phyloP scores from a whole-genome alignment of 2,888 invertebrate species.

The Trissolcus japonicus region DNA sequence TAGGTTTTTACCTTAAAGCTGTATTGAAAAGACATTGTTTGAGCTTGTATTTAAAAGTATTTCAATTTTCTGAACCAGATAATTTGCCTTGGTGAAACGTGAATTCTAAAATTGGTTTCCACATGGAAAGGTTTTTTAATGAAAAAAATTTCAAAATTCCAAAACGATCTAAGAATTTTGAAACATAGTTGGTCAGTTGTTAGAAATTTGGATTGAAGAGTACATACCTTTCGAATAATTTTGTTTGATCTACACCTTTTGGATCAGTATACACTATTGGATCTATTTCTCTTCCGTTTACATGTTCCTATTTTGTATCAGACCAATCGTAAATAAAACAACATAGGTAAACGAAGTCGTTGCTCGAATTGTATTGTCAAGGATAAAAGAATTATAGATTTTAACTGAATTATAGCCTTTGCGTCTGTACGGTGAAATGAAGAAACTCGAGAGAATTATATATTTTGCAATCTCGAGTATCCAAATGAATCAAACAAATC shows the following conservation, averaged over 20 bases:
- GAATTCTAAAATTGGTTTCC: too few relatives aligned
- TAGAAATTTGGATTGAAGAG: not conserved
- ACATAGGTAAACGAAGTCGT: constrained; percentile 47
- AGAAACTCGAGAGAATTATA: not conserved
- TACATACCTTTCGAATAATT: too few relatives aligned
- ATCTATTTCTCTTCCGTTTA: constrained; percentile 4
- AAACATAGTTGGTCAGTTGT: too few relatives aligned
- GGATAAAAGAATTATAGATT: constrained; percentile 48
- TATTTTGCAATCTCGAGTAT: not conserved
- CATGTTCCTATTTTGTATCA: constrained; percentile 1
- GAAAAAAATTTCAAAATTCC: too few relatives aligned
- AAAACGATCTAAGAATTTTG: too few relatives aligned
- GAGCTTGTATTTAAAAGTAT: too few relatives aligned
- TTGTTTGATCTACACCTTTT: too few relatives aligned
- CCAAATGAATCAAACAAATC: not conserved
- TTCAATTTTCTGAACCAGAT: too few relatives aligned
- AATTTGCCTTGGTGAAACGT: too few relatives aligned
- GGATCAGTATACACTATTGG: not conserved
- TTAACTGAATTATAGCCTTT: constrained; percentile 34
- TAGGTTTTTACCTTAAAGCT: too few relatives aligned
- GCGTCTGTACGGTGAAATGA: constrained; percentile 9
- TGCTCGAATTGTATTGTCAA: constrained; percentile 48
- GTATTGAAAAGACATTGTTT: too few relatives aligned
- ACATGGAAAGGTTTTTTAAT: too few relatives aligned
- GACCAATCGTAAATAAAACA: constrained; percentile 35